Evolutionary conservation across 2,888 invertebrate species (phyloP).

Genomic region (Xylocampa areola): DNA sequence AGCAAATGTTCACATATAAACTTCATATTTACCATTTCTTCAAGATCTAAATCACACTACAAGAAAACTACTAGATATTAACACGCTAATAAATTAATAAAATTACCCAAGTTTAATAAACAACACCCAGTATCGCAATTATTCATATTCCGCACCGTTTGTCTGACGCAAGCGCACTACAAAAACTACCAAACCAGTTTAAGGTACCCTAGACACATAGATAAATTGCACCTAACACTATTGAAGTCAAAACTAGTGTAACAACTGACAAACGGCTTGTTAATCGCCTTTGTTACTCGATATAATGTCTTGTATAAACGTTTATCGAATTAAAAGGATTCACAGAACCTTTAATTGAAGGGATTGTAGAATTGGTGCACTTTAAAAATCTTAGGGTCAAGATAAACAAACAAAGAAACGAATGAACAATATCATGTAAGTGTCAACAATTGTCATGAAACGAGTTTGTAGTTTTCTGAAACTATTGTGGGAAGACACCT

Average conservation of each 20-base stretch:
- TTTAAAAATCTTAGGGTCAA: constrained; percentile 67
- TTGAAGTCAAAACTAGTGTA: constrained; percentile 68
- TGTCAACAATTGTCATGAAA: constrained; percentile 43
- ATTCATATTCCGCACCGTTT: constrained; percentile 43
- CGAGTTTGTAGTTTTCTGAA: constrained; percentile 16
- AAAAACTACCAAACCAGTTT: constrained; percentile 65
- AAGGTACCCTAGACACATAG: constrained; percentile 65
- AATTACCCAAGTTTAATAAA: constrained; percentile 35
- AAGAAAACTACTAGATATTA: constrained; percentile 5
- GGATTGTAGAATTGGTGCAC: constrained; percentile 54
- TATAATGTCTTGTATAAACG: constrained; percentile 75
- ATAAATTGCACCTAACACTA: constrained; percentile 65
- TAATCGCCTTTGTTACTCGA: constrained; percentile 79
- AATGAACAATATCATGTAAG: constrained; percentile 59
- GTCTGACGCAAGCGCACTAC: constrained; percentile 44
- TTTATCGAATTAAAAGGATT: constrained; percentile 79
- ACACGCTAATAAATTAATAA: constrained; percentile 29
- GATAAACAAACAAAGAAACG: constrained; percentile 48
- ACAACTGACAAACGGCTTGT: constrained; percentile 81
- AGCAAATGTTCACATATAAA: no score
- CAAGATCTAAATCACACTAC: not conserved
- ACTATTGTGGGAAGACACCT: constrained; percentile 27
- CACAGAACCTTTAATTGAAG: constrained; percentile 50
- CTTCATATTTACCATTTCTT: not conserved
- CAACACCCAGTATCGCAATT: constrained; percentile 35